phyloP scores from a whole-genome alignment of 1,140 invertebrate species.

The Drosophila tristis region DNA sequence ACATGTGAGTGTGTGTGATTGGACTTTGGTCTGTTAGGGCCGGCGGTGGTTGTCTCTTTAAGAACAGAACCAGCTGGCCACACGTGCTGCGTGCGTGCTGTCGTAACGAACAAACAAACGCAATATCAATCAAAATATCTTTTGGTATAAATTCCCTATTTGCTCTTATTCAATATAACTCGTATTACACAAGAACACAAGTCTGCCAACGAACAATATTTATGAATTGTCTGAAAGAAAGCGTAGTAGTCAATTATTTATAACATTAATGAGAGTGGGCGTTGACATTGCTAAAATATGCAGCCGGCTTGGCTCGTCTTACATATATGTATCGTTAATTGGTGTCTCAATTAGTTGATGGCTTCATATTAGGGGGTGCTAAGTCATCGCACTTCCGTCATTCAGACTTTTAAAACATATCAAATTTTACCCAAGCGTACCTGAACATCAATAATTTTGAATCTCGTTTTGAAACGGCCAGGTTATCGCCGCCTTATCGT shows the following conservation, averaged over 20 bases:
- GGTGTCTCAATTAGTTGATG: slow-evolving; percentile 35
- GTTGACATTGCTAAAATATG: slow-evolving; percentile 45
- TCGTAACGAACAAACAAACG: slow-evolving; percentile 7
- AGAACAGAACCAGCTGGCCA: slow-evolving; percentile 9
- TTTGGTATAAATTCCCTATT: background rate
- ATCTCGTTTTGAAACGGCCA: no score
- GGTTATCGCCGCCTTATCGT: background rate
- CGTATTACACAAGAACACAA: slow-evolving; percentile 36
- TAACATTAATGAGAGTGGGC: slow-evolving; percentile 52
- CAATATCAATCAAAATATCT: slow-evolving; percentile 13
- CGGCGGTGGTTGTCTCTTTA: background rate
- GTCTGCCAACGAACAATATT: slow-evolving; percentile 8
- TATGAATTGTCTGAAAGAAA: slow-evolving; percentile 41
- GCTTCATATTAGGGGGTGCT: background rate
- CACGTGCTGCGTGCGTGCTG: slow-evolving; percentile 43
- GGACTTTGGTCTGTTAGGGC: slow-evolving; percentile 38
- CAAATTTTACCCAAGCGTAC: background rate
- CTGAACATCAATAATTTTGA: background rate
- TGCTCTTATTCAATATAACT: background rate
- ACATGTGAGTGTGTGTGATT: slow-evolving; percentile 4
- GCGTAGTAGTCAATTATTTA: slow-evolving; percentile 51
- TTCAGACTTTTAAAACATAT: background rate
- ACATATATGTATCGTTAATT: slow-evolving; percentile 32
- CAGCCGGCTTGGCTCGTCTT: background rate
- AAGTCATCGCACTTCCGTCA: slow-evolving; percentile 19